These are phyloP conservation scores for Barbus barbus DNA, from an alignment of 2,113 vertebrate species.

Conservation along the genomic window DNA sequence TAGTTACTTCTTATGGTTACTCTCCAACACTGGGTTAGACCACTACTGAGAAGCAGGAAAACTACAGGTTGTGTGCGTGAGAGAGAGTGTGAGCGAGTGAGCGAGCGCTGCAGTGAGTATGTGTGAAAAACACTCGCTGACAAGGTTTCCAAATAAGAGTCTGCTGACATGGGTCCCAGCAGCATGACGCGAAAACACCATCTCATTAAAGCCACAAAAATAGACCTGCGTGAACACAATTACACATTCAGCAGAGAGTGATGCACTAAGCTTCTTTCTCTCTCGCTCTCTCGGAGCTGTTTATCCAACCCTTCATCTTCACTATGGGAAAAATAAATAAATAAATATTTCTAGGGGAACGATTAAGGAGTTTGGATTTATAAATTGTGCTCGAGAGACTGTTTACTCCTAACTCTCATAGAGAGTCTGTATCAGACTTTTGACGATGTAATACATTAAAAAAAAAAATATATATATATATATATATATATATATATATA, in stretches of 20 bases:
- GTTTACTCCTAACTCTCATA: neutral
- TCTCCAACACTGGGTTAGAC: neutral
- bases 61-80: neutral
- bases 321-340: neutral
- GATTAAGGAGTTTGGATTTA: neutral
- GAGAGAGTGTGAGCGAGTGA: neutral
- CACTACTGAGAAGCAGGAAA: neutral
- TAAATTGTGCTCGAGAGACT: neutral
- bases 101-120: neutral
- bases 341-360: neutral
- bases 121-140: slow-evolving; percentile 8
- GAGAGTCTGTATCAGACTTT: neutral
- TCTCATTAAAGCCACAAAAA: slow-evolving; percentile 44
- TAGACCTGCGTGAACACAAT: slow-evolving; percentile 7
- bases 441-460: neutral
- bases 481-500: too few relatives aligned
- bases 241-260: slow-evolving; percentile 18
- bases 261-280: neutral
- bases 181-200: neutral
- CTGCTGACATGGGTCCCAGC: slow-evolving; percentile 19
- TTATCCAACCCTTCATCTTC: neutral
- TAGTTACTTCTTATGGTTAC: neutral
- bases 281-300: neutral
- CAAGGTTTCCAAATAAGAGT: slow-evolving; percentile 25
- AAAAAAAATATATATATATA: too few relatives aligned